These are phyloP conservation scores for Drosophila siamana DNA, from an alignment of 2,888 invertebrate species.

Conservation along the genomic window DNA sequence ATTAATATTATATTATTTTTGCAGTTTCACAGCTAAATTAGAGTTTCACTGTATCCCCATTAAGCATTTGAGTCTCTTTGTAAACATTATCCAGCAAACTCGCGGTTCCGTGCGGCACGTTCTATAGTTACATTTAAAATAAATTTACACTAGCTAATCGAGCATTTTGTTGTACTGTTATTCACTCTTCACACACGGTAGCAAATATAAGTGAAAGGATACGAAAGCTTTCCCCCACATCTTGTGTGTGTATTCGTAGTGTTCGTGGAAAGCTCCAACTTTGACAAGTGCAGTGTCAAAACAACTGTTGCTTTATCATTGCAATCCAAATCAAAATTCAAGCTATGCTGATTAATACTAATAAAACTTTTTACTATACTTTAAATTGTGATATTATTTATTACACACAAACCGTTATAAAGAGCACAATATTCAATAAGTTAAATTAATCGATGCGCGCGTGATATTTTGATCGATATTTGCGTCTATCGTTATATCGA, in stretches of 20 bases:
- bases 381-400: too few species aligned
- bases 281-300: slow-evolving; percentile 49
- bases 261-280: slow-evolving; percentile 44
- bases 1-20: slow-evolving; percentile 6
- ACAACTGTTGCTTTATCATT: slow-evolving; percentile 57
- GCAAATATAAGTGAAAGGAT: slow-evolving; percentile 50
- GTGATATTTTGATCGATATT: slow-evolving; percentile 25
- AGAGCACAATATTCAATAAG: neutral
- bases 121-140: slow-evolving; percentile 31
- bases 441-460: neutral
- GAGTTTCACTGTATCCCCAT: neutral
- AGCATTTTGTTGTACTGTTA: slow-evolving; percentile 39
- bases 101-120: slow-evolving; percentile 26
- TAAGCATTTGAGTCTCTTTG: neutral
- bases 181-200: slow-evolving; percentile 29
- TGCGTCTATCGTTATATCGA: slow-evolving; percentile 16
- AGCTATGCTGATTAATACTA: neutral
- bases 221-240: slow-evolving; percentile 54
- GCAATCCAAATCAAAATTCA: neutral
- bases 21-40: neutral
- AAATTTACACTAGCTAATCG: slow-evolving; percentile 23
- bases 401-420: neutral
- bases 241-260: slow-evolving; percentile 49
- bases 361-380: neutral
- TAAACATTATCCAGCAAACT: slow-evolving; percentile 5